These are phyloP conservation scores for Galendromus occidentalis DNA, from an alignment of 1,140 invertebrate species.

Conservation along the genomic window DNA sequence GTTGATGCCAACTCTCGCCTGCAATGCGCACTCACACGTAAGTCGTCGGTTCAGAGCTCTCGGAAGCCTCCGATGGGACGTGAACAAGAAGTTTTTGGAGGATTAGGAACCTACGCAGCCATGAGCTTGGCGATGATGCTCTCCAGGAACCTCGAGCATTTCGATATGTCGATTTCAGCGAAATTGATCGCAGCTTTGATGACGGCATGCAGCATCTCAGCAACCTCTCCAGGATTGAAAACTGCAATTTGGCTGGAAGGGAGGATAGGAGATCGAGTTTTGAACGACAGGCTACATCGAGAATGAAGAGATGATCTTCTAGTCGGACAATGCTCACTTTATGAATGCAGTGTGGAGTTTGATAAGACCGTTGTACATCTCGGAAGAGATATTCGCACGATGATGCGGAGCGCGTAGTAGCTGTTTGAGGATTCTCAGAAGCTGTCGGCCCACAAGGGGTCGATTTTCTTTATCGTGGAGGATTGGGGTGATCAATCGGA, in stretches of 20 bases:
- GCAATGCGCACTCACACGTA: background rate
- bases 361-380: background rate
- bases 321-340: no score
- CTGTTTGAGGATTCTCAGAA: background rate
- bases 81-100: no score
- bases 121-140: background rate
- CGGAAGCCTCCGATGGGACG: background rate
- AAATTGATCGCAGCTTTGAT: background rate
- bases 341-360: background rate
- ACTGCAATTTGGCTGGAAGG: background rate
- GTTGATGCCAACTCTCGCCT: background rate
- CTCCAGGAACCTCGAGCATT: background rate
- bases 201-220: background rate
- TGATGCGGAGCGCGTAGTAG: background rate
- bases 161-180: background rate
- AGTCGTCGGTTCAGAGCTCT: background rate
- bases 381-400: background rate
- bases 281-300: no score
- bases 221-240: conserved; percentile 1
- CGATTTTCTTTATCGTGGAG: background rate
- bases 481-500: background rate
- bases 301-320: no score
- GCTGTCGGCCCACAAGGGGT: background rate
- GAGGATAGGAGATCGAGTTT: background rate
- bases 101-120: background rate